Conservation (phyloP, 1,140 invertebrate species). For the Hypothenemus hampei region DNA sequence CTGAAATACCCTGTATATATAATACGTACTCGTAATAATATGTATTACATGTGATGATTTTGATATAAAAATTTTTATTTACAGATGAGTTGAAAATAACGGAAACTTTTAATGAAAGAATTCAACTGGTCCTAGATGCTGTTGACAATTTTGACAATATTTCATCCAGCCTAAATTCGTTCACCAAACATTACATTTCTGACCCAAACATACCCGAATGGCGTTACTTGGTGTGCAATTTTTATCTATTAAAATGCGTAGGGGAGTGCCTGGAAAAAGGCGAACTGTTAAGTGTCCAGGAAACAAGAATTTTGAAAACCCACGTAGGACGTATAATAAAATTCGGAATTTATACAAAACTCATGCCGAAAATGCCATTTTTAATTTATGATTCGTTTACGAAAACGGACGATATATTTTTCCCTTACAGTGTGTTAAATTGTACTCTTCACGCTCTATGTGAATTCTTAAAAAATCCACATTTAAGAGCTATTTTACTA, state of each 20-base stretch:
- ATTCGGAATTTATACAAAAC: conserved; percentile 59
- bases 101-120: too few relatives aligned
- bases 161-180: too few relatives aligned
- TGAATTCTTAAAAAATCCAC: conserved; percentile 28
- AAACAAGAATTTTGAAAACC: conserved; percentile 51
- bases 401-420: conserved; percentile 37
- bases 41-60: too few relatives aligned
- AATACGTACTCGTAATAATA: too few relatives aligned
- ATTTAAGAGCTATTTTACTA: conserved; percentile 45
- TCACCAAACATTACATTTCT: conserved; percentile 20
- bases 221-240: conserved; percentile 43
- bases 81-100: too few relatives aligned
- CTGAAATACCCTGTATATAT: too few relatives aligned
- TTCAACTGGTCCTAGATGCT: too few relatives aligned
- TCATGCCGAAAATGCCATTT: conserved; percentile 62
- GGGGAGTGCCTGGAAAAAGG: conserved; percentile 33
- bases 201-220: conserved; percentile 26
- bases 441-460: conserved; percentile 40
- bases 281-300: conserved; percentile 53
- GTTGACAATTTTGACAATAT: too few relatives aligned
- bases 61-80: too few relatives aligned
- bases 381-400: conserved; percentile 43
- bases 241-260: conserved; percentile 43
- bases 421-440: conserved; percentile 39
- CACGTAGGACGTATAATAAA: conserved; percentile 56